Conservation (phyloP, 1,140 invertebrate genomes). For the Penaeus vannamei region DNA sequence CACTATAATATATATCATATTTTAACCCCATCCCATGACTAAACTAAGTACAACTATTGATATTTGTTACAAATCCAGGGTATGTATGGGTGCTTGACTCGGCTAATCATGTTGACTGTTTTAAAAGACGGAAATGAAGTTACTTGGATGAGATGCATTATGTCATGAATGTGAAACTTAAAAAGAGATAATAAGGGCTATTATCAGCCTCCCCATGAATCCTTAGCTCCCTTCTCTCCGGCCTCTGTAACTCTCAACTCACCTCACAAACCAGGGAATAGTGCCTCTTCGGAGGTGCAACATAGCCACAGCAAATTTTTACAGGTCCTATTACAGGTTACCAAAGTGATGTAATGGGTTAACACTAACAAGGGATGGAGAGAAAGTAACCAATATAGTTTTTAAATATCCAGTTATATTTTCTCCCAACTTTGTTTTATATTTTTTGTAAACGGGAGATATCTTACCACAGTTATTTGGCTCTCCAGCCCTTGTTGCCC, state of each 20-base stretch:
- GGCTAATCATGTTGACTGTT: slow-evolving; percentile 59
- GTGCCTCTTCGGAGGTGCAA: slow-evolving; percentile 58
- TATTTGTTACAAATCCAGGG: slow-evolving; percentile 63
- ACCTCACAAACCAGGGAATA: slow-evolving; percentile 63
- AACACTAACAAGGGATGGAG: slow-evolving; percentile 62
- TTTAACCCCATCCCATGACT: slow-evolving; percentile 50
- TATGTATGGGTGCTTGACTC: slow-evolving; percentile 62
- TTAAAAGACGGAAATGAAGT: slow-evolving; percentile 60
- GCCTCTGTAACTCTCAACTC: slow-evolving; percentile 60
- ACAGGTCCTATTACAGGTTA: slow-evolving; percentile 65
- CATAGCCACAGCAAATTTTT: slow-evolving; percentile 65
- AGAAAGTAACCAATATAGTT: neutral
- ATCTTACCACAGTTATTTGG: neutral
- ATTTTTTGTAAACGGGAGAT: slow-evolving; percentile 52
- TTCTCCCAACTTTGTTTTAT: slow-evolving; percentile 44
- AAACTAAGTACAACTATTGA: slow-evolving; percentile 61
- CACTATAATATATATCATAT: slow-evolving; percentile 59
- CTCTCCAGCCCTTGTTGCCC: slow-evolving; percentile 60
- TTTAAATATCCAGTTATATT: slow-evolving; percentile 43
- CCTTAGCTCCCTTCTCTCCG: slow-evolving; percentile 45
- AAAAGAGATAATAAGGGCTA: slow-evolving; percentile 11
- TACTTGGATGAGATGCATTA: slow-evolving; percentile 55
- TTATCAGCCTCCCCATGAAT: slow-evolving; percentile 3
- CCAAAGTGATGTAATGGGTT: slow-evolving; percentile 56
- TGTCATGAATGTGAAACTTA: slow-evolving; percentile 41